Conservation (phyloP, 2,797 vertebrate species). For the Helarctos malayanus region DNA sequence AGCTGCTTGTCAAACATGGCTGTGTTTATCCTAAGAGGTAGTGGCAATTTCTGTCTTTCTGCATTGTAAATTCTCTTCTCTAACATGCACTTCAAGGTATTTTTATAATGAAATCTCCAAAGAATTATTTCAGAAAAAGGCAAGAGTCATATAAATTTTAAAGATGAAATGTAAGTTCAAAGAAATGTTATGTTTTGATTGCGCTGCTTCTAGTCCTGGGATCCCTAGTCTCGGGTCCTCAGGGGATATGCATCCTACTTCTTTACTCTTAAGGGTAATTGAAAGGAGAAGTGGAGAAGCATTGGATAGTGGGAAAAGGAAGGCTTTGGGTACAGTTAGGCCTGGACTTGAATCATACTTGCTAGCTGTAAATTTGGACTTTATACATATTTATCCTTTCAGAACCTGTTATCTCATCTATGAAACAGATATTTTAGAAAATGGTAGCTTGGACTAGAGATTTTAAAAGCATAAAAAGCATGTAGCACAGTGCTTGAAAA, state of each 20-base stretch:
- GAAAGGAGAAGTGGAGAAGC: neutral
- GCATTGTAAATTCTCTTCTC: conserved; percentile 13
- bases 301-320: neutral
- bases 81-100: conserved; percentile 12
- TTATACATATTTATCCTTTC: neutral
- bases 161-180: conserved; percentile 10
- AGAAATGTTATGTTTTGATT: neutral
- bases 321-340: neutral
- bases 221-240: neutral
- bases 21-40: neutral
- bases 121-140: conserved; percentile 45
- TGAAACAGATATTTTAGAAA: conserved; percentile 26
- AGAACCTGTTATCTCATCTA: conserved; percentile 27
- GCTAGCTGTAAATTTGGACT: neutral
- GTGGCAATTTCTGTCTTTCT: conserved; percentile 41
- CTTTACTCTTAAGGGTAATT: conserved; percentile 25
- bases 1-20: conserved; percentile 23
- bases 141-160: conserved; percentile 36
- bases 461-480: conserved; percentile 16
- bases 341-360: conserved; percentile 18
- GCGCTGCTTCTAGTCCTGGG: neutral
- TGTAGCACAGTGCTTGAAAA: neutral
- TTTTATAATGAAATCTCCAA: conserved; percentile 39
- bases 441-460: neutral
- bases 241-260: neutral